Evolutionary conservation across 2,888 invertebrate genomes (phyloP).

Genomic region (Thereva unica): DNA sequence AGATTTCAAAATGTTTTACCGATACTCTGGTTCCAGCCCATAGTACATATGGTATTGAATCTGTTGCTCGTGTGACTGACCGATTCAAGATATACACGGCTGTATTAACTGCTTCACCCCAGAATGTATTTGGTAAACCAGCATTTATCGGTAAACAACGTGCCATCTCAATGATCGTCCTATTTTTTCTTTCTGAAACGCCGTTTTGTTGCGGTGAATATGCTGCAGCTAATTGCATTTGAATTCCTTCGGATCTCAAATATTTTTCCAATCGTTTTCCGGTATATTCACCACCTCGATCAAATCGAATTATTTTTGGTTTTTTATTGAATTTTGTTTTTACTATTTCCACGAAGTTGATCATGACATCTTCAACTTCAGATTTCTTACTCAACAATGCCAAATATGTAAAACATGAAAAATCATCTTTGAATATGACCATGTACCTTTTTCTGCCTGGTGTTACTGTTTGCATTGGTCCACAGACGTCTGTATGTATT

Average conservation of each 20-base stretch:
- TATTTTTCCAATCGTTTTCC: conserved; percentile 40
- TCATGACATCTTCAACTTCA: conserved; percentile 38
- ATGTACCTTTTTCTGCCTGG: conserved; percentile 46
- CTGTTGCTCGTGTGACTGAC: conserved; percentile 36
- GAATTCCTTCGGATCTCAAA: conserved; percentile 45
- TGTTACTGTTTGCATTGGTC: conserved; percentile 47
- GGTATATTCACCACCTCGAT: conserved; percentile 46
- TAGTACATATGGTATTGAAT: conserved; percentile 21
- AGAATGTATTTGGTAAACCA: conserved; percentile 39
- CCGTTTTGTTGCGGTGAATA: conserved; percentile 47
- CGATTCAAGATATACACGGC: conserved; percentile 42
- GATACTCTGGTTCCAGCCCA: conserved; percentile 41
- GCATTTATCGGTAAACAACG: conserved; percentile 47
- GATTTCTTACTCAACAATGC: conserved; percentile 43
- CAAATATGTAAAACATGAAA: conserved; percentile 45
- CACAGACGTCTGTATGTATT: conserved; percentile 49
- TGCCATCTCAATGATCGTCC: conserved; percentile 44
- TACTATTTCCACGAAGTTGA: conserved; percentile 36
- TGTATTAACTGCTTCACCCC: conserved; percentile 39
- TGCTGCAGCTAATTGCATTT: conserved; percentile 40
- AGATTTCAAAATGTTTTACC: conserved; percentile 37
- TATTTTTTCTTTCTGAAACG: conserved; percentile 44
- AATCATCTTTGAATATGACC: conserved; percentile 50
- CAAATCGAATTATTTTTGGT: conserved; percentile 39
- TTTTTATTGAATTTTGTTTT: conserved; percentile 36